Conservation (phyloP, 1,140 invertebrate species). For the Micrasema longulum region DNA sequence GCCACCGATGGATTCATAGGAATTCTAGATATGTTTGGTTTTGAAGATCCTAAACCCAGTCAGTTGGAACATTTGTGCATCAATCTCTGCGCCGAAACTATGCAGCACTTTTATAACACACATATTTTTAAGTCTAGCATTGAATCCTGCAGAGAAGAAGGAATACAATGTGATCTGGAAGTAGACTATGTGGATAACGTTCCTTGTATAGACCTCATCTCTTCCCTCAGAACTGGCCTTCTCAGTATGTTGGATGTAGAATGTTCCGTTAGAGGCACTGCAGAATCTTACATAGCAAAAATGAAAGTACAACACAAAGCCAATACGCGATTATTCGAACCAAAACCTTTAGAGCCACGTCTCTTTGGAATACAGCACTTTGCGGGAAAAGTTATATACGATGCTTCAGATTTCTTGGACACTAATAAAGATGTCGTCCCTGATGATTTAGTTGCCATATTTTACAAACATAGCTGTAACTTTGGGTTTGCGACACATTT, state of each 20-base stretch:
- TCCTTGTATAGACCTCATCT: constrained; percentile 95
- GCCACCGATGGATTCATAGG: constrained; percentile 96
- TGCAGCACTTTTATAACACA: constrained; percentile 98
- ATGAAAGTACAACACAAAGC: constrained; percentile 83
- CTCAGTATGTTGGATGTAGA: constrained; percentile 94
- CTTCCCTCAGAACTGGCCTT: constrained; percentile 90
- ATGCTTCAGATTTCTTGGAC: constrained; percentile 89
- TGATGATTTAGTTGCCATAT: constrained; percentile 91
- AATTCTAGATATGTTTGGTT: constrained; percentile 96
- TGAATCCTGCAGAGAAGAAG: constrained; percentile 93
- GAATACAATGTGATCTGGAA: constrained; percentile 90
- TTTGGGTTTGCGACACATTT: constrained; percentile 96
- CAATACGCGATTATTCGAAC: constrained; percentile 75
- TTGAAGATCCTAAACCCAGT: constrained; percentile 91
- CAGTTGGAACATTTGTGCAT: constrained; percentile 94
- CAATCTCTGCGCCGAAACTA: constrained; percentile 95
- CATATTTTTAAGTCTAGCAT: constrained; percentile 96
- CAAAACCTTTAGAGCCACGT: constrained; percentile 80
- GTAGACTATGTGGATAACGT: constrained; percentile 96
- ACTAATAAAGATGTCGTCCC: constrained; percentile 93
- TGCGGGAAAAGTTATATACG: constrained; percentile 89
- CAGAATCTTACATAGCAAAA: constrained; percentile 90
- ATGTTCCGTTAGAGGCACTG: constrained; percentile 86
- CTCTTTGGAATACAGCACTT: constrained; percentile 93
- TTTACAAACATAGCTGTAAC: constrained; percentile 92